Conservation (phyloP, 2,888 invertebrate genomes). For the Erynnis tages region DNA sequence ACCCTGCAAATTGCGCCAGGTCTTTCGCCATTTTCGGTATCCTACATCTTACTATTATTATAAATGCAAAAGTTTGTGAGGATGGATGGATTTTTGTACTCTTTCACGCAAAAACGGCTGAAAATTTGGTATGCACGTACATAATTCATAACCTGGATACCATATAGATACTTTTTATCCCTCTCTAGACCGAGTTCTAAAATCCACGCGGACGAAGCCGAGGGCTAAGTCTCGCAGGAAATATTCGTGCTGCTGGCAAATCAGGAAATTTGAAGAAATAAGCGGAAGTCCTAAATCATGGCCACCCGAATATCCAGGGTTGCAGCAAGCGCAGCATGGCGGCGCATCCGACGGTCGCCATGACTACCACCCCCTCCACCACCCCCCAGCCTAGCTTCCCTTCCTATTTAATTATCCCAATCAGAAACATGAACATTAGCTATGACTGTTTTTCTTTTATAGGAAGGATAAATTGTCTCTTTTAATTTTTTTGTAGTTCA, state of each 20-base stretch:
- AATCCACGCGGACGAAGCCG: no score
- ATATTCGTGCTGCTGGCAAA: not conserved
- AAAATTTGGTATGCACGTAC: no score
- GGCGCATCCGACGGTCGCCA: conserved; percentile 55
- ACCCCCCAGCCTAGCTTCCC: conserved; percentile 44
- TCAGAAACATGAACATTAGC: conserved; percentile 13
- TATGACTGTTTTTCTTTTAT: conserved; percentile 12
- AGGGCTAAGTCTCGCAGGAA: no score
- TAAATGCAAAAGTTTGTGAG: no score
- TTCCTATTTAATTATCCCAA: conserved; percentile 21
- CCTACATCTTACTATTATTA: no score
- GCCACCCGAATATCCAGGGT: conserved; percentile 20
- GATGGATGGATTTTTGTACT: no score
- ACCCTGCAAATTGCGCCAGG: no score
- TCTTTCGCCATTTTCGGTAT: no score
- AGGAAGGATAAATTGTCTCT: not conserved
- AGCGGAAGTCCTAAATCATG: not conserved
- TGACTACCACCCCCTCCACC: conserved; percentile 61
- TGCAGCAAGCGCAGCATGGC: conserved; percentile 36
- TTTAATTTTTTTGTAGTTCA: not conserved
- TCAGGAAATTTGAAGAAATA: not conserved
- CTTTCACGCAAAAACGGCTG: no score
- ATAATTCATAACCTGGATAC: no score
- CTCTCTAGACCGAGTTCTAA: no score
- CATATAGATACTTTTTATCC: no score